A percentile compares a stretch with the other conserved stretches of the same genome.
phyloP scores from a whole-genome alignment of 2,888 invertebrate genomes.

The Heliothis peltigera region DNA sequence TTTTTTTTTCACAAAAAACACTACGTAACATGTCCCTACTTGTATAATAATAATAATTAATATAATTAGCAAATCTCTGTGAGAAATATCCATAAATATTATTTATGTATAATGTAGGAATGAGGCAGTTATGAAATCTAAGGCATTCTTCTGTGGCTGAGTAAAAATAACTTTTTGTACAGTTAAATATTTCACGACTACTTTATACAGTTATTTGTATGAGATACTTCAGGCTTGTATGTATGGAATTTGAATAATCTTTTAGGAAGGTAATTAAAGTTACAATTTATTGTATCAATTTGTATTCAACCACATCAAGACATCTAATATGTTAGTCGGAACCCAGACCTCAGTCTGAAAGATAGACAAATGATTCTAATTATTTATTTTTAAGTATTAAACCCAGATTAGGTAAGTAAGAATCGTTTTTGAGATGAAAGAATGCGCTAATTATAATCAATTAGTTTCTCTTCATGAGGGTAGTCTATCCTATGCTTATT shows the following conservation, averaged over 20 bases:
- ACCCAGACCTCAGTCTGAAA: constrained; percentile 30
- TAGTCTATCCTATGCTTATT: constrained; percentile 22
- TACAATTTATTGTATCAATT: constrained; percentile 29
- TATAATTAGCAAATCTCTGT: constrained; percentile 54
- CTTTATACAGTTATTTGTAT: constrained; percentile 50
- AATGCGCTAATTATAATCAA: constrained; percentile 46
- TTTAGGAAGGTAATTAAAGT: constrained; percentile 28
- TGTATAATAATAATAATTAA: constrained; percentile 43
- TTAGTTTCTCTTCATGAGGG: constrained; percentile 51
- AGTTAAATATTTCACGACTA: constrained; percentile 49
- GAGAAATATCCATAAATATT: constrained; percentile 64
- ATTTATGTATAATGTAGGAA: constrained; percentile 51
- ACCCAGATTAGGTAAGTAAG: constrained; percentile 48
- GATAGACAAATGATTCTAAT: constrained; percentile 54
- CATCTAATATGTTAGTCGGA: constrained; percentile 39
- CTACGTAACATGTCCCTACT: constrained; percentile 49
- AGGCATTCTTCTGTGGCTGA: constrained; percentile 49
- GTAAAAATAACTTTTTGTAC: constrained; percentile 55
- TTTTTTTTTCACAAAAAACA: constrained; percentile 45
- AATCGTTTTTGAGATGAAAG: constrained; percentile 30
- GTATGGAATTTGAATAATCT: constrained; percentile 26
- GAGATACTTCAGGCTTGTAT: constrained; percentile 45
- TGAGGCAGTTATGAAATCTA: constrained; percentile 55
- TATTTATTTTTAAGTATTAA: constrained; percentile 62
- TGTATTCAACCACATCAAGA: constrained; percentile 32